Conservation (phyloP, 2,797 vertebrate species). For the Coluber constrictor region DNA sequence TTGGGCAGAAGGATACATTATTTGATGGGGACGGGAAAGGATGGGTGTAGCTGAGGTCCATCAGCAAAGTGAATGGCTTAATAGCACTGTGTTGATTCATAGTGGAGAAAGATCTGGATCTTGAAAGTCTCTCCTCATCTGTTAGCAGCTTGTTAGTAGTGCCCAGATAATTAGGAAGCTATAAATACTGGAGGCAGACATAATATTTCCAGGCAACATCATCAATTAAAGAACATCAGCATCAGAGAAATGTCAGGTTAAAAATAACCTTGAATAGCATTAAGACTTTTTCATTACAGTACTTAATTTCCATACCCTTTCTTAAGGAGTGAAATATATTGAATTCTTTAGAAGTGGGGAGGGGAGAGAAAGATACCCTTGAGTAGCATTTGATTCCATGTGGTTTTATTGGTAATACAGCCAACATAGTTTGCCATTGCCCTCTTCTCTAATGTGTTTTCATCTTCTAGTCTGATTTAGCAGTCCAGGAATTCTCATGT, state of each 20-base stretch:
- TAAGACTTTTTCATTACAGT: constrained; percentile 41
- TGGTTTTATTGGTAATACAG: neutral
- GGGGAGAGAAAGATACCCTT: neutral
- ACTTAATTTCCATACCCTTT: constrained; percentile 30
- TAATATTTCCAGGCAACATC: constrained; percentile 62
- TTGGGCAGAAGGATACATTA: neutral
- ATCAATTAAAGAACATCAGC: constrained; percentile 67
- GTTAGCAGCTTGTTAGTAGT: constrained; percentile 55
- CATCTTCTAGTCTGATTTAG: neutral
- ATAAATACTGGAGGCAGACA: constrained; percentile 65
- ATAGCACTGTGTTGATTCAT: neutral
- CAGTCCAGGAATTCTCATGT: neutral
- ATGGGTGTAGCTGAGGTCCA: neutral
- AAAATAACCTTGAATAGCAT: constrained; percentile 61
- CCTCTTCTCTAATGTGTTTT: neutral
- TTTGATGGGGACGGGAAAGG: accelerated
- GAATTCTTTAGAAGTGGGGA: neutral
- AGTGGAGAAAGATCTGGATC: neutral
- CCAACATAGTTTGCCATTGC: neutral
- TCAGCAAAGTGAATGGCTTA: neutral
- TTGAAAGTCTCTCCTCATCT: constrained; percentile 21
- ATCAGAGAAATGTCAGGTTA: constrained; percentile 57
- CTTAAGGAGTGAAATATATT: constrained; percentile 45
- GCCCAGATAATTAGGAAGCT: constrained; percentile 54
- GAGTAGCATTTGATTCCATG: neutral